Evolutionary conservation across 1,140 invertebrate species (phyloP), one percentile per base, ranked within the genome.

Genomic region (Cylas formicarius): DNA sequence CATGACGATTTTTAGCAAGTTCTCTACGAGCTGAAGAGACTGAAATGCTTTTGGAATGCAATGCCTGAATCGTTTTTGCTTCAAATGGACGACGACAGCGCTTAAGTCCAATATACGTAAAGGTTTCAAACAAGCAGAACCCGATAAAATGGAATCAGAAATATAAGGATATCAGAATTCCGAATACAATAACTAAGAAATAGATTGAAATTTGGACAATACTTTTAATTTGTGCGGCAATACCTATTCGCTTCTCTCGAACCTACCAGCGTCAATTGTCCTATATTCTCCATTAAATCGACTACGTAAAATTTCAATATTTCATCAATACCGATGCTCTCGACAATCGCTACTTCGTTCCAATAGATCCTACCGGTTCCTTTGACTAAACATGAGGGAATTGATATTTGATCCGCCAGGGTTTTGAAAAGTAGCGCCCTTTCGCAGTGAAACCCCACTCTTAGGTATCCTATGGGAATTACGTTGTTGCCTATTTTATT

Each of bases 351-450:
- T 11, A 63, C 49, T 52, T 63, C 61, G 39, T 63, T 63, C 58
- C 58, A 63, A 50, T 62, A 61, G n/a, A 59, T 28, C 27, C 39
- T 43, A 13, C 48, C 36, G 16, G 19, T 50, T 14, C 50, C 51
- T 44, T 46, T 54, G 8, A 53, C 46, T 11, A 63, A 46, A 8
- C 53, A 52, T 26, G 40, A 46, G n/a, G 52, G 55, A 26, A 62
- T 55, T 22, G 37, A 32, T 11, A 61, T 40, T 31, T 57, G 52
- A 48, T 62, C 56, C 16, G 56, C 58, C 11, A 62, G 34, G 2
- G 53, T 55, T 46, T 62, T 63, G 34, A 62, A 62, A n/a, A 63
- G 40, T 13, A 63, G 40, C 4, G 60, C 51, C 16, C 54, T 46
- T 48, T 63, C 60, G 28, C 60, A 62, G 24, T 53, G 45, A 27